A percentile compares a stretch with the other conserved stretches of the same genome.
Conservation (phyloP, 2,888 invertebrate species). For the Palloptera scutellata region DNA sequence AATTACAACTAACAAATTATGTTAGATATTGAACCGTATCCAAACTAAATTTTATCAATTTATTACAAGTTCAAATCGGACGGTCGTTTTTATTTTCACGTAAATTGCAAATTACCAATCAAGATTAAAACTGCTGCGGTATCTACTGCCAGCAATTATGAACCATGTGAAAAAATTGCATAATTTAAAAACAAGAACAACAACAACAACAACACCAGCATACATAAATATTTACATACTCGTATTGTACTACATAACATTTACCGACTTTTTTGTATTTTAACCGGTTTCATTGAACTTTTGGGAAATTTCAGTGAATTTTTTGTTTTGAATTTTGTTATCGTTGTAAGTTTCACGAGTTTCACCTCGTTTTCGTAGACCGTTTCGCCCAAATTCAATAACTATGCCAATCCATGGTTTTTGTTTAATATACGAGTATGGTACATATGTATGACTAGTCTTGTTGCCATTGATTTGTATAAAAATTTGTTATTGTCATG, state of each 20-base stretch:
- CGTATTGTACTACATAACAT: slow-evolving; percentile 8
- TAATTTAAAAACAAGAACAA: too few relatives aligned
- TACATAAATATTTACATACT: not conserved
- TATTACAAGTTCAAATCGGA: too few relatives aligned
- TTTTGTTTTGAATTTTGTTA: slow-evolving; percentile 13
- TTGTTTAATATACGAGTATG: not conserved
- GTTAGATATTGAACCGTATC: too few relatives aligned
- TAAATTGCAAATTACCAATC: too few relatives aligned
- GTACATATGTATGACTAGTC: too few relatives aligned
- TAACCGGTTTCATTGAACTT: slow-evolving; percentile 50
- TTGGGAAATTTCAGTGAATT: slow-evolving; percentile 20
- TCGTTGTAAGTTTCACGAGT: not conserved
- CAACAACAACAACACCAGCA: not conserved
- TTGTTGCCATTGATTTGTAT: not conserved
- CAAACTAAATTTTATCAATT: too few relatives aligned
- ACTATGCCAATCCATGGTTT: slow-evolving; percentile 18
- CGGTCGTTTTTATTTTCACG: too few relatives aligned
- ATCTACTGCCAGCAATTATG: not conserved
- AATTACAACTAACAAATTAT: too few relatives aligned
- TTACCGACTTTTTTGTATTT: slow-evolving; percentile 7
- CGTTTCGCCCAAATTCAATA: slow-evolving; percentile 11
- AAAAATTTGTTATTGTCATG: not conserved
- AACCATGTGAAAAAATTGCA: not conserved
- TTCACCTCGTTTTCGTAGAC: slow-evolving; percentile 17
- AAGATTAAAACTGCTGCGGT: not conserved